Evolutionary conservation across 2,113 vertebrate species (phyloP).

Genomic region (Phrynocephalus versicolor): DNA sequence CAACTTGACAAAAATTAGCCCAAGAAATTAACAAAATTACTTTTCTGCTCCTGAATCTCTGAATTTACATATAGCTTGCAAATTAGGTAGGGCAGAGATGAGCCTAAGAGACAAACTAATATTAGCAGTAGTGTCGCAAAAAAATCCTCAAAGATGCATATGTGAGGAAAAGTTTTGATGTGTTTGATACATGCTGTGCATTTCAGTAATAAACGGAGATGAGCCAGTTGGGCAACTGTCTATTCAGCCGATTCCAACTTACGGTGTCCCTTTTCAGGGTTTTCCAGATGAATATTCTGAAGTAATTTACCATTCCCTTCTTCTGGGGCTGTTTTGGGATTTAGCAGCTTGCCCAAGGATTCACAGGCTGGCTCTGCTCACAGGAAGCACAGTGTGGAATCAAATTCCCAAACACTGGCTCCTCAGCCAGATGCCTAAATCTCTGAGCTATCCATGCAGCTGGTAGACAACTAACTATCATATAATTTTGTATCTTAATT

Average conservation of each 20-base stretch:
- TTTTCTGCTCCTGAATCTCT: conserved; percentile 29
- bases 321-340: too few species aligned
- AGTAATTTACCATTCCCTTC: too few species aligned
- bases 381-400: too few species aligned
- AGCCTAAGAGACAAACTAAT: conserved; percentile 39
- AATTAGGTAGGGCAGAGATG: conserved; percentile 32
- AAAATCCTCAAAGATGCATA: conserved; percentile 38
- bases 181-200: background rate
- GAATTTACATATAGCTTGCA: conserved; percentile 33
- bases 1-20: background rate
- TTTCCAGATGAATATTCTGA: too few species aligned
- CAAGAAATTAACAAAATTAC: background rate
- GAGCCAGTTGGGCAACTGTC: conserved; percentile 6
- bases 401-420: too few species aligned
- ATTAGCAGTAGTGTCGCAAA: conserved; percentile 47
- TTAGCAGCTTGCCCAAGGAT: too few species aligned
- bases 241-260: too few species aligned
- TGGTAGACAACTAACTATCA: background rate
- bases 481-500: conserved; percentile 12
- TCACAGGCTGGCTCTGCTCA: too few species aligned
- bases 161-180: conserved; percentile 31
- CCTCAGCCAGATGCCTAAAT: too few species aligned
- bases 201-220: conserved; percentile 33
- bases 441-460: too few species aligned
- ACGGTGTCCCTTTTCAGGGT: too few species aligned